Percentiles rank a stretch among this genome's conserved stretches.
Conservation (phyloP, 1,140 invertebrate genomes). For the Apis mellifera region Amel_HAv3.1 CM009932.2:14795501-14796000, state of each 20-base stretch:
- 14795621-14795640: neutral
- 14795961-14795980: neutral
- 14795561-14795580: neutral
- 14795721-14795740: slow-evolving; percentile 65
- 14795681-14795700: slow-evolving; percentile 62
- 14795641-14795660: slow-evolving; percentile 26
- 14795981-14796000: neutral
- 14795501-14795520: too few relatives aligned
- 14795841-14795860: slow-evolving; percentile 46
- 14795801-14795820: slow-evolving; percentile 17
- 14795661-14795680: slow-evolving; percentile 66
- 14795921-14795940: slow-evolving; percentile 25
- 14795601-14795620: slow-evolving; percentile 50
- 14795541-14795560: neutral
- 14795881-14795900: slow-evolving; percentile 23
- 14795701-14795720: slow-evolving; percentile 33
- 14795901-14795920: slow-evolving; percentile 11
- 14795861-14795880: slow-evolving; percentile 23
- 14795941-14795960: slow-evolving; percentile 10
- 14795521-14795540: too few relatives aligned
- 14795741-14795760: neutral
- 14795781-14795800: neutral
- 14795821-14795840: slow-evolving; percentile 24
- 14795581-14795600: slow-evolving; percentile 19
- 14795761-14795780: neutral